Evolutionary conservation across 2,113 vertebrate species (phyloP).

Genomic region (Eidolon helvum): DNA sequence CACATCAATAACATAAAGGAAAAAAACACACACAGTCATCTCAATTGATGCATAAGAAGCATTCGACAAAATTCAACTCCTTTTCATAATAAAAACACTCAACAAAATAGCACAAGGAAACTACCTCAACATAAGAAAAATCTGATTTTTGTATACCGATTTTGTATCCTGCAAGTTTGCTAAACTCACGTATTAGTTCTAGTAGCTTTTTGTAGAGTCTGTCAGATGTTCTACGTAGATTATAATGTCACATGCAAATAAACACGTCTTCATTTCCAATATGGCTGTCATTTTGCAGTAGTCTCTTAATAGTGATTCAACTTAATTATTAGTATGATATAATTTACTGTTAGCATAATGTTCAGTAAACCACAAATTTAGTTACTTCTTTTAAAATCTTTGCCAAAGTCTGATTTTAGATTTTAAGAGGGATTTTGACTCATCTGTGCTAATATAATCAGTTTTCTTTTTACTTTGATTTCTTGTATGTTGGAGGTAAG

Average conservation of each 20-base stretch:
- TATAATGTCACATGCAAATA: not conserved
- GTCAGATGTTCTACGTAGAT: not conserved
- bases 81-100: not conserved
- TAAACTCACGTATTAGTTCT: not conserved
- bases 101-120: not conserved
- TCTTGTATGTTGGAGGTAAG: not conserved
- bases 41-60: not conserved
- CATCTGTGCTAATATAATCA: not conserved
- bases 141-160: not conserved
- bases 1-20: not conserved
- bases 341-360: not conserved
- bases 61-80: not conserved
- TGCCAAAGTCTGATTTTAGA: not conserved
- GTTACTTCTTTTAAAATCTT: not conserved
- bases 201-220: not conserved
- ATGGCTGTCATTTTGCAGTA: not conserved
- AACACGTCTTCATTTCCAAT: not conserved
- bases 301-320: not conserved
- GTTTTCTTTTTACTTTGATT: slow-evolving; percentile 20
- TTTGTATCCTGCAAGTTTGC: not conserved
- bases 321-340: not conserved
- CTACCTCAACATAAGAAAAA: not conserved
- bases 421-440: not conserved
- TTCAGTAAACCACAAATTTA: slow-evolving; percentile 1
- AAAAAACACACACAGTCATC: not conserved